phyloP scores from a whole-genome alignment of 2,888 invertebrate species.

The Eucera pruinosa region DNA sequence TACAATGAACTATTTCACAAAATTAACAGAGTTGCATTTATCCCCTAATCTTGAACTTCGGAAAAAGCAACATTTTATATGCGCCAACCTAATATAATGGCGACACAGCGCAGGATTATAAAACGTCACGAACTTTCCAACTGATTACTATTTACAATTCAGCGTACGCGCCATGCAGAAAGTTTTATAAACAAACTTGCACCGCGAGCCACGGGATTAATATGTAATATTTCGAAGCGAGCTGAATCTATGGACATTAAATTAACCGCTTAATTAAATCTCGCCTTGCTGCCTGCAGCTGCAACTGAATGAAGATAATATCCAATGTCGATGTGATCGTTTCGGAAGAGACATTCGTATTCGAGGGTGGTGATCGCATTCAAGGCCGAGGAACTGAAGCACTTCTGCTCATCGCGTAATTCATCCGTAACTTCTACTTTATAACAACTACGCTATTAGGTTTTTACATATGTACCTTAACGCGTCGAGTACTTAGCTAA shows the following conservation, averaged over 20 bases:
- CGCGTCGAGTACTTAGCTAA: too few species aligned
- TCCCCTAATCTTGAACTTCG: too few species aligned
- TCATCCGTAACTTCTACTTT: background rate
- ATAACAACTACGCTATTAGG: background rate
- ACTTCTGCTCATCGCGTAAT: background rate
- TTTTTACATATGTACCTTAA: too few species aligned
- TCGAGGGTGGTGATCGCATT: constrained; percentile 17
- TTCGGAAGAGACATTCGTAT: constrained; percentile 17
- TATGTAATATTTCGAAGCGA: constrained; percentile 7
- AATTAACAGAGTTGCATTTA: too few species aligned
- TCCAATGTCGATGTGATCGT: constrained; percentile 28
- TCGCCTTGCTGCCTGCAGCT: background rate
- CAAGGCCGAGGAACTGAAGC: constrained; percentile 5
- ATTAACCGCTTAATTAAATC: constrained; percentile 29
- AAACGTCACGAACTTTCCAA: background rate
- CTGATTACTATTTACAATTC: background rate
- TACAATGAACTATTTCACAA: too few species aligned
- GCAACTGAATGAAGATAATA: constrained; percentile 15
- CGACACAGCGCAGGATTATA: too few species aligned
- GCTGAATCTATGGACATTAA: constrained; percentile 12
- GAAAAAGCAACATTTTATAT: too few species aligned
- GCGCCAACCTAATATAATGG: too few species aligned
- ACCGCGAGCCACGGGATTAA: background rate
- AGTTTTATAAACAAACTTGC: too few species aligned
- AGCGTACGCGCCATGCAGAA: background rate